Conservation (phyloP, 2,113 vertebrate genomes). For the Nycticorax nycticorax region DNA sequence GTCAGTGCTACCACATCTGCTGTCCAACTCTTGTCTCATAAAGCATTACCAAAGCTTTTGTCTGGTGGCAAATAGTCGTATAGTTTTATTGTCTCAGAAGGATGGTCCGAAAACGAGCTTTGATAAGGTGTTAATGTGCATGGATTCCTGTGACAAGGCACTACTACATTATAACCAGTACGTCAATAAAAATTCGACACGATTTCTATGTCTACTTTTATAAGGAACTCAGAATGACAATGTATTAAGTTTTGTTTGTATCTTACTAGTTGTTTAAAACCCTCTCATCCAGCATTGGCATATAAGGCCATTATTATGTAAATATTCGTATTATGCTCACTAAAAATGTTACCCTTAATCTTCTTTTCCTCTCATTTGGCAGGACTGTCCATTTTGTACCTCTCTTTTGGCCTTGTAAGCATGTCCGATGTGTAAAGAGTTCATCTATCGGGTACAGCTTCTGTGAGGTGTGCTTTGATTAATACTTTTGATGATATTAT, state of each 20-base stretch:
- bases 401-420: not conserved
- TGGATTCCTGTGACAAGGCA: not conserved
- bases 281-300: not conserved
- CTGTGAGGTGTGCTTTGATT: not conserved
- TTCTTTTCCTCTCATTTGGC: not conserved
- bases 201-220: not conserved
- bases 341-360: not conserved
- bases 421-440: not conserved
- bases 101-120: not conserved
- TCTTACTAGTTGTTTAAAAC: not conserved
- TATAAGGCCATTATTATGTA: not conserved
- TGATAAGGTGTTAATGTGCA: not conserved
- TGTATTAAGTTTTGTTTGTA: not conserved
- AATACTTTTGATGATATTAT: not conserved
- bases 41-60: not conserved
- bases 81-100: not conserved
- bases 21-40: not conserved
- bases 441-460: not conserved
- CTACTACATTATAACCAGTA: not conserved
- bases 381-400: not conserved
- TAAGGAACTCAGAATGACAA: not conserved
- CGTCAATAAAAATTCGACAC: not conserved
- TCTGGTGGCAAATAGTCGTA: not conserved
- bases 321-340: not conserved
- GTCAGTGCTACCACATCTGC: not conserved